phyloP scores from a whole-genome alignment of 1,140 invertebrate species.

The Magallana angulata region DNA sequence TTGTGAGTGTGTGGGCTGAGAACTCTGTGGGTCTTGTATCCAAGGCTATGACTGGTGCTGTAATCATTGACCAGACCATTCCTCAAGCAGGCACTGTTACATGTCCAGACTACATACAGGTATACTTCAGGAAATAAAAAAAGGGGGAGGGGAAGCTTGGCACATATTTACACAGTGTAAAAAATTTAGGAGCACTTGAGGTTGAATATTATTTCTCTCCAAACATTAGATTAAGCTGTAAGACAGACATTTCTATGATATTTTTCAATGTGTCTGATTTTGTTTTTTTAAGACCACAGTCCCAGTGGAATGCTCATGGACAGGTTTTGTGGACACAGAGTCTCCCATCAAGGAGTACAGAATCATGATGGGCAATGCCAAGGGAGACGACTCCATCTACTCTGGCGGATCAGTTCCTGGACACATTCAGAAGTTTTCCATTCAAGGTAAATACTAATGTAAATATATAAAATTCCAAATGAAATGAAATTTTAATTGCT shows the following conservation, averaged over 20 bases:
- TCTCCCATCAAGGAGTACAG: slow-evolving; percentile 56
- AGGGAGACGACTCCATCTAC: slow-evolving; percentile 54
- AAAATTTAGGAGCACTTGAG: too few species aligned
- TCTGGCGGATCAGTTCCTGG: slow-evolving; percentile 40
- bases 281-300: slow-evolving; percentile 37
- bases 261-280: too few species aligned
- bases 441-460: slow-evolving; percentile 43
- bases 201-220: too few species aligned
- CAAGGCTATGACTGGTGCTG: slow-evolving; percentile 48
- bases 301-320: slow-evolving; percentile 60
- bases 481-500: neutral
- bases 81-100: slow-evolving; percentile 57
- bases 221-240: too few species aligned
- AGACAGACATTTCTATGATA: too few species aligned
- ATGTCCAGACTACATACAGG: slow-evolving; percentile 65
- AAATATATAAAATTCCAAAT: neutral
- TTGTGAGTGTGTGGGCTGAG: slow-evolving; percentile 58
- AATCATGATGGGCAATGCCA: slow-evolving; percentile 55
- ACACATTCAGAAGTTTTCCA: slow-evolving; percentile 38
- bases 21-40: slow-evolving; percentile 60
- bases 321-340: slow-evolving; percentile 60
- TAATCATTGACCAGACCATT: slow-evolving; percentile 61
- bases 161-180: too few species aligned
- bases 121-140: slow-evolving; percentile 28
- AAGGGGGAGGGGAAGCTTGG: too few species aligned